phyloP scores from a whole-genome alignment of 1,140 invertebrate genomes.

The Formica exsecta region DNA sequence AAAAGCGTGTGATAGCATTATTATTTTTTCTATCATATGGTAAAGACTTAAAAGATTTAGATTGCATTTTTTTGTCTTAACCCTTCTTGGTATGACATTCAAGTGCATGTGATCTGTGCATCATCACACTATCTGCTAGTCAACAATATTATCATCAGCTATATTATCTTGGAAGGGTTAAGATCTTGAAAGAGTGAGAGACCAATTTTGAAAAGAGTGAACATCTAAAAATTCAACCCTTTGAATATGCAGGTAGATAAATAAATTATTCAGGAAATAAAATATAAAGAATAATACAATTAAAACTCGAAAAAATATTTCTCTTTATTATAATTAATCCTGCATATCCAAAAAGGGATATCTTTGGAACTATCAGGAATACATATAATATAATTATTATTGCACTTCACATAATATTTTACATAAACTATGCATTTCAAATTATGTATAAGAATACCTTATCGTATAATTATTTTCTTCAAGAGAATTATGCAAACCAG shows the following conservation, averaged over 20 bases:
- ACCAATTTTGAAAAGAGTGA: slow-evolving; percentile 44
- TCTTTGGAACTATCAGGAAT: slow-evolving; percentile 31
- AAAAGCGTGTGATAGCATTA: slow-evolving; percentile 8
- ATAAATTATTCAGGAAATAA: neutral
- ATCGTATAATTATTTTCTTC: slow-evolving; percentile 24
- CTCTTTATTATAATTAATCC: neutral
- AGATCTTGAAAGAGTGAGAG: slow-evolving; percentile 32
- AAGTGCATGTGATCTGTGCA: neutral
- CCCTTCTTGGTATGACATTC: slow-evolving; percentile 5
- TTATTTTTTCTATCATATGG: neutral
- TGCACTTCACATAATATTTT: slow-evolving; percentile 53
- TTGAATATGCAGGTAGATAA: slow-evolving; percentile 7
- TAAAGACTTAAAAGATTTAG: slow-evolving; percentile 14
- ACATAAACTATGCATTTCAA: slow-evolving; percentile 48
- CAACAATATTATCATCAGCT: slow-evolving; percentile 39
- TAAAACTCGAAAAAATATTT: neutral
- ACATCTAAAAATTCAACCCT: slow-evolving; percentile 29
- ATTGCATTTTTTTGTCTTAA: slow-evolving; percentile 41
- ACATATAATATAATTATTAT: slow-evolving; percentile 60
- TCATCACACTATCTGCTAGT: neutral
- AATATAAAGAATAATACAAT: neutral
- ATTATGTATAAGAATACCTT: slow-evolving; percentile 24
- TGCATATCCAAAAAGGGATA: slow-evolving; percentile 14
- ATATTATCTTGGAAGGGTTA: slow-evolving; percentile 41
- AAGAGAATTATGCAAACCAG: slow-evolving; percentile 39